Percentiles rank a stretch among this genome's conserved stretches.
Evolutionary conservation across 2,888 invertebrate genomes (phyloP).

Genomic region (Lathronympha strigana): DNA sequence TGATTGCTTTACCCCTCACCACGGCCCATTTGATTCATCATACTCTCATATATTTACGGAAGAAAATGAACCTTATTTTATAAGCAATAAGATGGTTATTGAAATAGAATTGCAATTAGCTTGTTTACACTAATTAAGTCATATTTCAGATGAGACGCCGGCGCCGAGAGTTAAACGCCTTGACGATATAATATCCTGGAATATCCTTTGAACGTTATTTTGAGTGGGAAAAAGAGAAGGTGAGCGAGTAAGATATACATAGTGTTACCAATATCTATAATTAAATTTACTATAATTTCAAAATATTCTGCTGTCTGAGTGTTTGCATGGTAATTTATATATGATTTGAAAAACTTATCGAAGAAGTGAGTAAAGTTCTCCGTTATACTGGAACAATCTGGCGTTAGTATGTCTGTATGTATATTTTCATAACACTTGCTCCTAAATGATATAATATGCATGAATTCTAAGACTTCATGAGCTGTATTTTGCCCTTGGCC

Average conservation of each 20-base stretch:
- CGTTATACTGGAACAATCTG: too few relatives aligned
- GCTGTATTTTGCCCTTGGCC: too few relatives aligned
- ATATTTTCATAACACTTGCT: too few relatives aligned
- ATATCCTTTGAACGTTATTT: conserved; percentile 67
- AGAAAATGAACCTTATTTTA: conserved; percentile 50
- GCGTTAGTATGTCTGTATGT: too few relatives aligned
- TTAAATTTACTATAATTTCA: too few relatives aligned
- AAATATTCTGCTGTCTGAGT: not conserved
- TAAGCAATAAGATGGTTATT: conserved; percentile 47
- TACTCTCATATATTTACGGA: conserved; percentile 45
- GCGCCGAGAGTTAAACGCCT: conserved; percentile 74
- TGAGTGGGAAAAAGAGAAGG: conserved; percentile 38
- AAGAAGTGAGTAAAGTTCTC: too few relatives aligned
- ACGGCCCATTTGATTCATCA: conserved; percentile 69
- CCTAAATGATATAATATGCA: too few relatives aligned
- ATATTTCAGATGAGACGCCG: conserved; percentile 72
- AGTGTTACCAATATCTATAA: not conserved
- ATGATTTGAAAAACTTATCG: too few relatives aligned
- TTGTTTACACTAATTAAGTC: conserved; percentile 74
- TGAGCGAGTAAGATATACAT: too few relatives aligned
- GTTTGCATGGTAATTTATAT: too few relatives aligned
- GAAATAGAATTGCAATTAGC: conserved; percentile 45
- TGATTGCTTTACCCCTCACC: conserved; percentile 69
- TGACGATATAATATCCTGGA: conserved; percentile 68
- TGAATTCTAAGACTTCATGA: too few relatives aligned